These are phyloP conservation scores for Neomicropteryx cornuta DNA, from an alignment of 1,140 invertebrate species.

Conservation along the genomic window DNA sequence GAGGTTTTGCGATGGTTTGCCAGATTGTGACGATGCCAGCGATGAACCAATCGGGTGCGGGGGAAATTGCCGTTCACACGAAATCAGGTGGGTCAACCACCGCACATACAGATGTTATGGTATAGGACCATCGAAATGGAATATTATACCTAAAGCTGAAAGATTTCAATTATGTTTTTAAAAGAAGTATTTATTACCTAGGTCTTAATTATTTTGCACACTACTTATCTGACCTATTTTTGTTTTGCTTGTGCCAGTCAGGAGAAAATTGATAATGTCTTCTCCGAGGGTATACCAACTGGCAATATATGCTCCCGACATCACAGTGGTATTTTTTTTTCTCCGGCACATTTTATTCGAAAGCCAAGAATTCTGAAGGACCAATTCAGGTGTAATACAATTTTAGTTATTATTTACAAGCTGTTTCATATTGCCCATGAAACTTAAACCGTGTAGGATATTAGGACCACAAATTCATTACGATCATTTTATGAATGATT, in stretches of 20 bases:
- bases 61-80: conserved; percentile 27
- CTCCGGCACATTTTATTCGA: conserved; percentile 5
- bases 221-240: no score
- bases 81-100: conserved; percentile 41
- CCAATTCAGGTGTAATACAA: conserved; percentile 51
- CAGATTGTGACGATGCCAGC: conserved; percentile 70
- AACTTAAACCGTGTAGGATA: background rate
- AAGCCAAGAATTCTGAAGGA: conserved; percentile 33
- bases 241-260: background rate
- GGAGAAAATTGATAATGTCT: conserved; percentile 1
- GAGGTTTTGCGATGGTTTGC: conserved; percentile 75
- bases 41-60: conserved; percentile 72
- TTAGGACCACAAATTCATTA: background rate
- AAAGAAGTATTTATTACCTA: no score
- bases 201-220: no score
- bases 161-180: conserved; percentile 28
- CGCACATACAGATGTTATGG: conserved; percentile 47
- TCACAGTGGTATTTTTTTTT: background rate
- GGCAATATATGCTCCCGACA: no score
- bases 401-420: background rate
- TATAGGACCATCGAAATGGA: conserved; percentile 50
- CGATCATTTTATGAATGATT: background rate
- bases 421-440: background rate
- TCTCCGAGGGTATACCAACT: conserved; percentile 1
- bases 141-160: conserved; percentile 41